Conservation (phyloP, 2,113 vertebrate genomes). For the Echinops telfairi region DNA sequence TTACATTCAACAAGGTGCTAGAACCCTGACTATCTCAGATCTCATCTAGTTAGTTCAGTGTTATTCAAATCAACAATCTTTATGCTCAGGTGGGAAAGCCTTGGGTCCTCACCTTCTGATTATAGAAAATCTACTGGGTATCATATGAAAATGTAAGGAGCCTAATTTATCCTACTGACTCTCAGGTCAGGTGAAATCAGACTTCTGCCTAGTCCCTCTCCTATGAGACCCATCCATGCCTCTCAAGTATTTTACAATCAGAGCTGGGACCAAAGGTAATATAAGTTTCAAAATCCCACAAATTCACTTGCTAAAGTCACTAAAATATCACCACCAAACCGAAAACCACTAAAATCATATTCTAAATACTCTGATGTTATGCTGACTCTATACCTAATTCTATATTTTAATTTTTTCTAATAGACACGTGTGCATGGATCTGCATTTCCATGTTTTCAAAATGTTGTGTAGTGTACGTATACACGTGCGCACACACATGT, state of each 20-base stretch:
- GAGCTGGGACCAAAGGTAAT: not conserved
- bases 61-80: not conserved
- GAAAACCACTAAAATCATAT: not conserved
- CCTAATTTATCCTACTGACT: not conserved
- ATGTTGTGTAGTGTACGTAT: not conserved
- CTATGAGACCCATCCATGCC: not conserved
- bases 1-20: not conserved
- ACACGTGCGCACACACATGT: not conserved
- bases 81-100: not conserved
- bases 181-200: not conserved
- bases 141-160: not conserved
- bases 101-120: constrained; percentile 5
- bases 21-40: not conserved
- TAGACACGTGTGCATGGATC: not conserved
- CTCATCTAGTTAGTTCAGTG: not conserved
- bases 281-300: not conserved
- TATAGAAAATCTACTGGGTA: not conserved
- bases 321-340: no score
- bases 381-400: constrained; percentile 7
- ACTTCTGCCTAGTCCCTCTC: not conserved
- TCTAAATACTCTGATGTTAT: not conserved
- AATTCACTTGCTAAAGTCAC: not conserved
- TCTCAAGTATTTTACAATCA: constrained; percentile 37
- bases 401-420: not conserved
- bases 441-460: constrained; percentile 2